Conservation (phyloP, 2,113 vertebrate genomes). For the Oenanthe oenanthe region DNA sequence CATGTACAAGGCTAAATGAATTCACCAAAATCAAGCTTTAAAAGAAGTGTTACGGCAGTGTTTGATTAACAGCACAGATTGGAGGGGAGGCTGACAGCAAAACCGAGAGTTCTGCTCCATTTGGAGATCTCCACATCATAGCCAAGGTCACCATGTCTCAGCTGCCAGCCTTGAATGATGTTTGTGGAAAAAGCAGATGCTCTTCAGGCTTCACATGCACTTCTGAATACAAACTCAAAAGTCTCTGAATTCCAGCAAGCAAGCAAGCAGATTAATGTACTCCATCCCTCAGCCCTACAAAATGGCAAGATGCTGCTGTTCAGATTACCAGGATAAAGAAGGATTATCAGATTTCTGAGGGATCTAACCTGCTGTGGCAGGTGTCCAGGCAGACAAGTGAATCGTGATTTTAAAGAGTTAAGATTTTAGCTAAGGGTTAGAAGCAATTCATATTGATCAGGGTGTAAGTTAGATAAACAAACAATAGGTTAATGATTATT, state of each 20-base stretch:
- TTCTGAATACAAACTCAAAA: not conserved
- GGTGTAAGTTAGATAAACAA: too few relatives aligned
- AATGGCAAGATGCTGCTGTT: not conserved
- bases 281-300: not conserved
- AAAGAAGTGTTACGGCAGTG: not conserved
- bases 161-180: not conserved
- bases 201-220: not conserved
- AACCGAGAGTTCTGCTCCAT: not conserved
- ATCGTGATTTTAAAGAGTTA: too few relatives aligned
- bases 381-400: not conserved
- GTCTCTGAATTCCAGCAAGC: not conserved
- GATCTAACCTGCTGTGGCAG: not conserved
- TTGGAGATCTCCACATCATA: not conserved
- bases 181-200: not conserved
- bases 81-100: not conserved
- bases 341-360: slow-evolving; percentile 16
- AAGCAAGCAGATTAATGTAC: not conserved
- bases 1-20: slow-evolving; percentile 35
- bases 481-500: too few relatives aligned
- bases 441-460: too few relatives aligned
- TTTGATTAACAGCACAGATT: not conserved
- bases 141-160: not conserved
- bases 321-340: slow-evolving; percentile 17
- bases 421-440: too few relatives aligned
- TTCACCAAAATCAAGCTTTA: not conserved